Base-by-base conservation (phyloP, 2,888 invertebrate genomes). In the Ochropacha duplaris region DNA sequence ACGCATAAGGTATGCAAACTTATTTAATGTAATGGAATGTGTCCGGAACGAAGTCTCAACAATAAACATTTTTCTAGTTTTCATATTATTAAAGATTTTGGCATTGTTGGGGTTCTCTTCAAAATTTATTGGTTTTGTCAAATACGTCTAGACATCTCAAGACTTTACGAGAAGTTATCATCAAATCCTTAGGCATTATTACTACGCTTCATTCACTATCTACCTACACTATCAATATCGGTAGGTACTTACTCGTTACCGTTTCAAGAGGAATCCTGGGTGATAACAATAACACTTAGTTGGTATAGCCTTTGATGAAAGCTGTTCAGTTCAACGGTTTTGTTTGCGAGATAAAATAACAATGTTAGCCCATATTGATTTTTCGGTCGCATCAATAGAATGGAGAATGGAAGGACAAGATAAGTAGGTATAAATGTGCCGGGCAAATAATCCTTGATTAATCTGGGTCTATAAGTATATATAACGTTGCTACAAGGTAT, bases 81-180 rank as follows among this genome's bases (percentile, higher is more conserved):
- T n/a, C n/a, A n/a, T n/a, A n/a, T n/a, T n/a, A n/a, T n/a, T n/a
- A n/a, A n/a, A n/a, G n/a, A n/a, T n/a, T n/a, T n/a, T n/a, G n/a
- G n/a, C n/a, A n/a, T n/a, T n/a, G n/a, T n/a, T n/a, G n/a, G n/a
- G n/a, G n/a, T n/a, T n/a, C n/a, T n/a, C n/a, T n/a, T n/a, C n/a
- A n/a, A n/a, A n/a, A n/a, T n/a, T 24, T 24, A 24, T 31, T 31
- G 6, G 6, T 6, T 11, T 31, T 6, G 9, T 2, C 9, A 2
- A 31, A 2, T 31, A 31, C 6, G 31, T 31, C 6, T 31, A 31
- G 11, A 31, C 31, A 31, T 31, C 24, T 5, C 6, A 31, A 31
- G 24, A 24, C 24, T 11, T n/a, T n/a, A n/a, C n/a, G 70, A 74
- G 70, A 74, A 71, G 70, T 72, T 28, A 67, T 61, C 54, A 58